Conservation (phyloP, 2,797 vertebrate genomes). For the Myiotriccus ornatus region DNA sequence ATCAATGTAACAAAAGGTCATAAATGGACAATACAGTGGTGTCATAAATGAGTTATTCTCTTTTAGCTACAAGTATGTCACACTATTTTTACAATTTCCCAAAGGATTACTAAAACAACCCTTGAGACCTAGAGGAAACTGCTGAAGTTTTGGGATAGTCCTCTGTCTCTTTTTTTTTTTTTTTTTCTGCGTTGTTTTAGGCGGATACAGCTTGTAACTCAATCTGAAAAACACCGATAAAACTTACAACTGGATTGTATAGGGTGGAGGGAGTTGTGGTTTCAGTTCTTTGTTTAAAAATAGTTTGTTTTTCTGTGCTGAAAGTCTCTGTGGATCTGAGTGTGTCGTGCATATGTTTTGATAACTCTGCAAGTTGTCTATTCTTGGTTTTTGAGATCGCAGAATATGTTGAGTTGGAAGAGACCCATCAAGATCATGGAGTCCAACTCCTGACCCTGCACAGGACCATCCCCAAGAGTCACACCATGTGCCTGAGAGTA, state of each 20-base stretch:
- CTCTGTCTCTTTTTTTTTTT: background rate
- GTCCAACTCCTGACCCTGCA: background rate
- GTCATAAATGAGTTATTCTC: background rate
- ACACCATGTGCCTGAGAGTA: background rate
- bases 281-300: conserved; percentile 1
- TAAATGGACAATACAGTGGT: background rate
- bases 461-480: background rate
- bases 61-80: background rate
- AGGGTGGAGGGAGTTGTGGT: background rate
- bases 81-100: background rate
- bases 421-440: background rate
- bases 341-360: background rate
- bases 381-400: background rate
- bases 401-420: background rate
- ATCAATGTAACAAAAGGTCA: background rate
- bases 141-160: background rate
- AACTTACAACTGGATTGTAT: background rate
- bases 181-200: background rate
- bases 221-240: background rate
- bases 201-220: background rate
- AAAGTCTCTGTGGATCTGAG: background rate
- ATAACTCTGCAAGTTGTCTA: background rate
- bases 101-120: background rate
- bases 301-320: background rate
- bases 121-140: background rate